phyloP scores from a whole-genome alignment of 92 coral and sea anemone species.

The Paragorgia papillata region DNA sequence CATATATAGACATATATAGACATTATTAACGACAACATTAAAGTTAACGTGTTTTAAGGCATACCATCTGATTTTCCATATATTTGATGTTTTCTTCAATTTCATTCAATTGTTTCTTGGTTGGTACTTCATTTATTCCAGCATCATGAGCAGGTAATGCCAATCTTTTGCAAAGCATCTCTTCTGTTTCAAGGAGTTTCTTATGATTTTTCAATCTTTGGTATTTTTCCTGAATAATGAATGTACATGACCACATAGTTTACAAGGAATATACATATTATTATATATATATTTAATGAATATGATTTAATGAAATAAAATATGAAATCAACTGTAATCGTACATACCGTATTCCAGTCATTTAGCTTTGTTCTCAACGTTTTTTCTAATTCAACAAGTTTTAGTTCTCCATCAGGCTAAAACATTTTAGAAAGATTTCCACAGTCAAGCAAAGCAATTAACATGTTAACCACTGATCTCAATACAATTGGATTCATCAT shows the following conservation, averaged over 20 bases:
- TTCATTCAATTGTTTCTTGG: constrained; percentile 76
- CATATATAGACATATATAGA: too few relatives aligned
- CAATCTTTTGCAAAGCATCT: constrained; percentile 66
- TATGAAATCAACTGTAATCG: neutral
- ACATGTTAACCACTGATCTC: too few relatives aligned
- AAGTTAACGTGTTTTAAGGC: neutral
- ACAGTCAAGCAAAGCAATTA: too few relatives aligned
- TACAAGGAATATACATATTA: neutral
- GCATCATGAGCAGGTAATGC: constrained; percentile 81
- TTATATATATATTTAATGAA: too few relatives aligned
- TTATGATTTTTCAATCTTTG: constrained; percentile 74
- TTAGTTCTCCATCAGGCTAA: constrained; percentile 64
- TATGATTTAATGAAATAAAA: neutral
- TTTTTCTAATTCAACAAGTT: constrained; percentile 84
- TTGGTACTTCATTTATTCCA: constrained; percentile 72
- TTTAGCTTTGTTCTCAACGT: constrained; percentile 83
- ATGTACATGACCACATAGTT: neutral
- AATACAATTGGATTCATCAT: too few relatives aligned
- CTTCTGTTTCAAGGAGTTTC: constrained; percentile 65
- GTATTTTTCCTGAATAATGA: constrained; percentile 75
- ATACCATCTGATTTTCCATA: constrained; percentile 76
- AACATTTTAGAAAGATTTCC: too few relatives aligned
- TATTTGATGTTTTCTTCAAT: constrained; percentile 80
- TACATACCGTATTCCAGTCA: constrained; percentile 70
- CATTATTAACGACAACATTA: neutral